Conservation (phyloP, 2,888 invertebrate species). For the Hemithea aestivaria region DNA sequence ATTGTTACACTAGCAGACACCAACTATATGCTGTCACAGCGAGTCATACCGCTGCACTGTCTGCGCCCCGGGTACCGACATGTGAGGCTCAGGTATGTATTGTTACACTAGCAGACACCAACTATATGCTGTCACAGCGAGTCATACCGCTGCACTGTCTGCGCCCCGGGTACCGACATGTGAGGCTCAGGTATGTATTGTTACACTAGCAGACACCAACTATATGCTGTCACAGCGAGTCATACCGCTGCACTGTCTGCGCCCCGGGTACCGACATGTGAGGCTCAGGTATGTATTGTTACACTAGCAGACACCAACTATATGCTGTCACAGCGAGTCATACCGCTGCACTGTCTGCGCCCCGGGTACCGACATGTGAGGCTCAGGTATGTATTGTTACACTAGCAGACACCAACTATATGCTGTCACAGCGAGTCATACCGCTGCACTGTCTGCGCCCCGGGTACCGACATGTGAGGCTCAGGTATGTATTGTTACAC, state of each 20-base stretch:
- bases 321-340: slow-evolving; percentile 90
- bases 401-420: slow-evolving; percentile 90
- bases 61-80: slow-evolving; percentile 94
- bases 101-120: slow-evolving; percentile 81
- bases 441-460: slow-evolving; percentile 90
- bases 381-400: slow-evolving; percentile 80
- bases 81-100: slow-evolving; percentile 82
- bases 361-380: slow-evolving; percentile 94
- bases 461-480: slow-evolving; percentile 92
- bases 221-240: slow-evolving; percentile 93
- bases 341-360: slow-evolving; percentile 90
- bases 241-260: slow-evolving; percentile 89
- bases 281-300: slow-evolving; percentile 82
- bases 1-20: slow-evolving; percentile 78
- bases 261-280: slow-evolving; percentile 94
- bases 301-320: slow-evolving; percentile 92
- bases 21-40: slow-evolving; percentile 91
- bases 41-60: slow-evolving; percentile 91
- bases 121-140: slow-evolving; percentile 91
- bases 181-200: slow-evolving; percentile 83
- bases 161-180: slow-evolving; percentile 92
- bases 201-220: slow-evolving; percentile 89
- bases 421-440: slow-evolving; percentile 92
- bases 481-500: slow-evolving; percentile 81
- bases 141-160: slow-evolving; percentile 92